Evolutionary conservation across 1,140 invertebrate species (phyloP).

Genomic region (Rhagoletis zephyria): DNA sequence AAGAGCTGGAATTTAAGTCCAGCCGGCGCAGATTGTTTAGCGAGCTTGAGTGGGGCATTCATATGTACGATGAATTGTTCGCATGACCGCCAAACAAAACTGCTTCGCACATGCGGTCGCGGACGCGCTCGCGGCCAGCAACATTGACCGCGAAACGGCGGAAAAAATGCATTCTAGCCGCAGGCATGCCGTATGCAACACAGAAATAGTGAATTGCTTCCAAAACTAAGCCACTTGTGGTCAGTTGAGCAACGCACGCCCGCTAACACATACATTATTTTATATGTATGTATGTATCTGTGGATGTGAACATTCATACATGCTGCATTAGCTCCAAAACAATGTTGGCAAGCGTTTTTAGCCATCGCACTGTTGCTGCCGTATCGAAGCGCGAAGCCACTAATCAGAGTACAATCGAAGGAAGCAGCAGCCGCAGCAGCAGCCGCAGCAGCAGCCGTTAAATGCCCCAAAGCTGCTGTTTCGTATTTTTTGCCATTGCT

Average conservation of each 20-base stretch:
- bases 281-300: neutral
- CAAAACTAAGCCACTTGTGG: slow-evolving; percentile 20
- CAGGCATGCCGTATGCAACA: slow-evolving; percentile 32
- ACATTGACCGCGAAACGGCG: slow-evolving; percentile 42
- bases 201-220: neutral
- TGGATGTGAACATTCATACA: neutral
- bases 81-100: slow-evolving; percentile 7
- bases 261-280: neutral
- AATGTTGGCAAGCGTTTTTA: neutral
- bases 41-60: neutral
- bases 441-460: slow-evolving; percentile 9
- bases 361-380: neutral
- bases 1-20: neutral
- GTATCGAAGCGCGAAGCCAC: slow-evolving; percentile 17
- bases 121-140: neutral
- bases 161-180: slow-evolving; percentile 27
- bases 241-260: neutral
- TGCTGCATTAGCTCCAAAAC: neutral
- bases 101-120: too few relatives aligned
- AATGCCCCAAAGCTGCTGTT: slow-evolving; percentile 45
- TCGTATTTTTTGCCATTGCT: neutral
- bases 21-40: neutral
- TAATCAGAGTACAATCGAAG: slow-evolving; percentile 28
- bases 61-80: neutral
- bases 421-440: neutral